Conservation (phyloP, 2,113 vertebrate genomes). For the Ochotona princeps region DNA sequence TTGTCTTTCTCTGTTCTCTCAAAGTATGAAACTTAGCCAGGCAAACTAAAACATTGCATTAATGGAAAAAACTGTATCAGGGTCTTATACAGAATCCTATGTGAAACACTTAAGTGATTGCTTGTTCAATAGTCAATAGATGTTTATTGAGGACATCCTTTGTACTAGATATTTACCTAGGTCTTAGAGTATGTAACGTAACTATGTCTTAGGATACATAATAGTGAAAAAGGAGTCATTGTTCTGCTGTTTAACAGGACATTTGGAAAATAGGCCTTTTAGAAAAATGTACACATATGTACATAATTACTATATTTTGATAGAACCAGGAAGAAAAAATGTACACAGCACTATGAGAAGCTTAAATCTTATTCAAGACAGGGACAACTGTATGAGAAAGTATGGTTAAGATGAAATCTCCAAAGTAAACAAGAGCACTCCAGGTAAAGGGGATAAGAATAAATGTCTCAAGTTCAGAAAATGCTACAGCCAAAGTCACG, state of each 20-base stretch:
- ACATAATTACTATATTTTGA: not conserved
- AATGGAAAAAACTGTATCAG: not conserved
- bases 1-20: not conserved
- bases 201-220: not conserved
- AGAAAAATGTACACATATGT: not conserved
- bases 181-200: not conserved
- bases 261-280: not conserved
- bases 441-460: not conserved
- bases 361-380: not conserved
- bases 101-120: not conserved
- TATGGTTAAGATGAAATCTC: not conserved
- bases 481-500: not conserved
- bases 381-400: not conserved
- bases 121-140: constrained; percentile 4
- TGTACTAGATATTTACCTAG: not conserved
- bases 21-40: not conserved
- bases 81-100: not conserved
- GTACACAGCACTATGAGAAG: not conserved
- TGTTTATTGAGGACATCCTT: constrained; percentile 17
- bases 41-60: not conserved
- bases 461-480: not conserved
- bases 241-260: not conserved
- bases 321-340: not conserved
- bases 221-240: not conserved
- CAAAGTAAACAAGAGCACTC: not conserved